Percentiles rank a stretch among this genome's conserved stretches.
Evolutionary conservation across 2,888 invertebrate genomes (phyloP).

Genomic region (Drosophila meridiana): DNA sequence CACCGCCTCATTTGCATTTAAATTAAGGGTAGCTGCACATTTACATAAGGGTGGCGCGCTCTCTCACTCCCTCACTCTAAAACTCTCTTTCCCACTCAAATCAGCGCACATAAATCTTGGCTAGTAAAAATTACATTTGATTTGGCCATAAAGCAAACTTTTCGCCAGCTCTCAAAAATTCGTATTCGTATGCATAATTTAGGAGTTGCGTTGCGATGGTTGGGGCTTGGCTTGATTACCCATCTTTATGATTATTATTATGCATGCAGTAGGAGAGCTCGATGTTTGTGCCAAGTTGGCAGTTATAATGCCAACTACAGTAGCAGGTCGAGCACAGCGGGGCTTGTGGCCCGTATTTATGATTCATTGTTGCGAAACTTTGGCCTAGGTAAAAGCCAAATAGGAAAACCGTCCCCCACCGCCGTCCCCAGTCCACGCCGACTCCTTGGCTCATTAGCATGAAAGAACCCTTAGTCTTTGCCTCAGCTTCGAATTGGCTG

Average conservation of each 20-base stretch:
- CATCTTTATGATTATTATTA: slow-evolving; percentile 77
- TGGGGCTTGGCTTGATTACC: slow-evolving; percentile 20
- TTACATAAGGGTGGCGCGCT: slow-evolving; percentile 45
- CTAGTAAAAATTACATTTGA: slow-evolving; percentile 76
- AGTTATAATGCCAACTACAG: slow-evolving; percentile 37
- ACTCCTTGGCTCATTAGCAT: slow-evolving; percentile 64
- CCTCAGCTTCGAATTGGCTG: slow-evolving; percentile 31
- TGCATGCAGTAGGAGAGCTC: slow-evolving; percentile 59
- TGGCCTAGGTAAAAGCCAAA: slow-evolving; percentile 53
- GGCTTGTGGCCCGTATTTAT: slow-evolving; percentile 34
- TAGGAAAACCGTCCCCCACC: neutral
- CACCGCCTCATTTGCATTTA: slow-evolving; percentile 67
- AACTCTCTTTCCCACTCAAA: slow-evolving; percentile 19
- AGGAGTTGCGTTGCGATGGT: neutral
- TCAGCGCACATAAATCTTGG: slow-evolving; percentile 70
- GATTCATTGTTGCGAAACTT: slow-evolving; percentile 67
- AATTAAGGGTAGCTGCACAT: slow-evolving; percentile 59
- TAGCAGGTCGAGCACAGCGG: slow-evolving; percentile 42
- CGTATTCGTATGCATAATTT: slow-evolving; percentile 76
- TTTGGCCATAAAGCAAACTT: slow-evolving; percentile 67
- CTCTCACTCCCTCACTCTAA: neutral
- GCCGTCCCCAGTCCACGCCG: neutral
- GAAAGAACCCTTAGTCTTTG: slow-evolving; percentile 62
- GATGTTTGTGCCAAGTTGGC: slow-evolving; percentile 60
- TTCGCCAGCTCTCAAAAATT: slow-evolving; percentile 50